Evolutionary conservation across 2,888 invertebrate genomes (phyloP).

Genomic region (Latrodectus elegans): DNA sequence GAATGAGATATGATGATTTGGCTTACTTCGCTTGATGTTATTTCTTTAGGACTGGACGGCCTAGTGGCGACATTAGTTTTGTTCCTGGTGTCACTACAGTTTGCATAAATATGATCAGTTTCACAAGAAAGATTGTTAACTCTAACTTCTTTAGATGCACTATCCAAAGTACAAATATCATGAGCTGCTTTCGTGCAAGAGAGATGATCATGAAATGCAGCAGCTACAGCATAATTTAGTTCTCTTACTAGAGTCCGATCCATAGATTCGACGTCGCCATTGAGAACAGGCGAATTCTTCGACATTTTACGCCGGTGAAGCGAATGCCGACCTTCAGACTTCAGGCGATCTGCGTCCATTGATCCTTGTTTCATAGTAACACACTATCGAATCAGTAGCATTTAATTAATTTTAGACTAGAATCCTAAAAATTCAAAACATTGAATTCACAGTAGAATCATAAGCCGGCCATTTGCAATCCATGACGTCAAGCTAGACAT

Average conservation of each 20-base stretch:
- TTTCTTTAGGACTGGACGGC: not conserved
- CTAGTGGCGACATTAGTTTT: slow-evolving; percentile 45
- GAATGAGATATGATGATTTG: slow-evolving; percentile 81
- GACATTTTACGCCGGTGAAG: slow-evolving; percentile 39
- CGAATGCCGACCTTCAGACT: slow-evolving; percentile 26
- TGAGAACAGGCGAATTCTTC: slow-evolving; percentile 33
- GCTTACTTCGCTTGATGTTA: not conserved
- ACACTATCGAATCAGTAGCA: not conserved
- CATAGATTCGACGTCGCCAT: slow-evolving; percentile 37
- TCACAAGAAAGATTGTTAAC: slow-evolving; percentile 76
- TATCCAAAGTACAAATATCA: not conserved
- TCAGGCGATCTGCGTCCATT: slow-evolving; percentile 22
- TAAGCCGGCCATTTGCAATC: not conserved
- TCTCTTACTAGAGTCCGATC: slow-evolving; percentile 48
- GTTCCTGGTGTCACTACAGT: slow-evolving; percentile 72
- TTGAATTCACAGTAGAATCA: not conserved
- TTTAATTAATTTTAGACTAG: not conserved
- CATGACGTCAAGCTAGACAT: not conserved
- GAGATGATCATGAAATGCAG: slow-evolving; percentile 71
- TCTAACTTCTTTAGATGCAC: not conserved
- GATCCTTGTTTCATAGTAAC: slow-evolving; percentile 40
- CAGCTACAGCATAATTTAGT: slow-evolving; percentile 69
- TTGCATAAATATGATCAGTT: slow-evolving; percentile 85
- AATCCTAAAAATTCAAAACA: not conserved
- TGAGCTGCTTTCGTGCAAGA: slow-evolving; percentile 70